Evolutionary conservation across 2,113 vertebrate genomes (phyloP), one percentile per base, ranked within the genome.

Genomic region (Lichenostomus cassidix): DNA sequence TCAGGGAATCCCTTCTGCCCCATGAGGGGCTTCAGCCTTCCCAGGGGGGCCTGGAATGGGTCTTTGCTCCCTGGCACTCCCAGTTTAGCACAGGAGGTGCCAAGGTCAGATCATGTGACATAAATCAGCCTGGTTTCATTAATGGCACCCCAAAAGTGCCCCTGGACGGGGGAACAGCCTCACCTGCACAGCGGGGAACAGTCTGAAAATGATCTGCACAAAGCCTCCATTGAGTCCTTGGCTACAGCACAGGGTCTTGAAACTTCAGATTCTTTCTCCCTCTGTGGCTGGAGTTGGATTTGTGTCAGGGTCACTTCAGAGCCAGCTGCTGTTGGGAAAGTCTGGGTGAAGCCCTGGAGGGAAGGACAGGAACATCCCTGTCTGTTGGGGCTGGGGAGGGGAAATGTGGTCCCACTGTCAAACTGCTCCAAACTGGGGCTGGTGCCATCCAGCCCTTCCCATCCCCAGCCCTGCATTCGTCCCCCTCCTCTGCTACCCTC

Each of bases 361-460:
- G 39, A 77, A 60, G 35, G 44, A 22, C 46, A 78, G 19, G 50
- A 47, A 21, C 65, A 39, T 52, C 31, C 5, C 31, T 1, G 0
- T 47, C 42, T 73, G n/a, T 42, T 0, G 0, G 31, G n/a, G 15
- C 28, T 1, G 1, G 23, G 19, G 44, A 58, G 25, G 64, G 10
- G 6, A 44, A 31, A 12, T 2, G 19, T 29, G 19, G 13, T 23
- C 18, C 44, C 20, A 12, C 60, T 73, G 41, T 42, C 65, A 62
- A 49, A 25, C 44, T 9, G 41, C 35, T 37, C 62, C 0, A 0
- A 42, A 47, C 37, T 15, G 21, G 25, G 60, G 14, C 25, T 60
- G 75, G 37, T 47, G 39, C 59, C 46, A n/a, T 23, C 2, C 39
- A 33, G 44, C 44, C 44, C 64, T 63, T 84, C 80, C n/a, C 15